A percentile compares a stretch with the other conserved stretches of the same genome.
Evolutionary conservation across 2,797 vertebrate genomes (phyloP).

Genomic region (Typhlichthys eigenmanni): DNA sequence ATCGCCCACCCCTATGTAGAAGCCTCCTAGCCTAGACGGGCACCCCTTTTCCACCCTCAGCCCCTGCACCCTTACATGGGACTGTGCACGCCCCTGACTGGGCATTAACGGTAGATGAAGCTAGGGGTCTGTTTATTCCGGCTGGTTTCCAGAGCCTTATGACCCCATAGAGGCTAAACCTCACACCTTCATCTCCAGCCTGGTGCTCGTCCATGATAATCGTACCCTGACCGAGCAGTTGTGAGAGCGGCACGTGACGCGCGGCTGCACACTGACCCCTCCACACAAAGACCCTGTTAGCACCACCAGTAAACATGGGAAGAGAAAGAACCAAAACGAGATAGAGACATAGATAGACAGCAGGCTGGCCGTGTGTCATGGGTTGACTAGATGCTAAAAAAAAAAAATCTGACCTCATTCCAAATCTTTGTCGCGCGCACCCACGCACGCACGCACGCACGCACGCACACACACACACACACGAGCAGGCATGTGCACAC

Average conservation of each 20-base stretch:
- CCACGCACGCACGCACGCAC: conserved; percentile 18
- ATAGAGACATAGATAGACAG: not conserved
- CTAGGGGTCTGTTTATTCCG: no score
- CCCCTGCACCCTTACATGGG: no score
- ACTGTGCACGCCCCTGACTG: no score
- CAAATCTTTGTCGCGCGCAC: not conserved
- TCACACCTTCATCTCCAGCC: no score
- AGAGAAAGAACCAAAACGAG: not conserved
- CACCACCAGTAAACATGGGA: conserved; percentile 2
- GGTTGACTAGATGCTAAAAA: conserved; percentile 40
- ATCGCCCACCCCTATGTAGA: no score
- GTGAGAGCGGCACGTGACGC: not conserved
- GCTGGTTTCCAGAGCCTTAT: no score
- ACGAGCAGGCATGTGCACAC: not conserved
- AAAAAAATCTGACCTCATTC: conserved; percentile 25
- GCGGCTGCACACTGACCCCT: conserved; percentile 17
- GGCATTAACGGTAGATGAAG: no score
- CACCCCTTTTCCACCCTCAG: no score
- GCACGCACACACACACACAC: conserved; percentile 22
- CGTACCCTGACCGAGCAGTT: conserved; percentile 20
- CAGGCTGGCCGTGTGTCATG: conserved; percentile 35
- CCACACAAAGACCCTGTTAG: conserved; percentile 12
- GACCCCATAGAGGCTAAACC: no score
- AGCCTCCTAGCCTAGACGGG: no score
- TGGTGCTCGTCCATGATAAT: conserved; percentile 13